These are phyloP conservation scores for Hippopotamus amphibius DNA, from an alignment of 2,113 vertebrate genomes.

Conservation along the genomic window DNA sequence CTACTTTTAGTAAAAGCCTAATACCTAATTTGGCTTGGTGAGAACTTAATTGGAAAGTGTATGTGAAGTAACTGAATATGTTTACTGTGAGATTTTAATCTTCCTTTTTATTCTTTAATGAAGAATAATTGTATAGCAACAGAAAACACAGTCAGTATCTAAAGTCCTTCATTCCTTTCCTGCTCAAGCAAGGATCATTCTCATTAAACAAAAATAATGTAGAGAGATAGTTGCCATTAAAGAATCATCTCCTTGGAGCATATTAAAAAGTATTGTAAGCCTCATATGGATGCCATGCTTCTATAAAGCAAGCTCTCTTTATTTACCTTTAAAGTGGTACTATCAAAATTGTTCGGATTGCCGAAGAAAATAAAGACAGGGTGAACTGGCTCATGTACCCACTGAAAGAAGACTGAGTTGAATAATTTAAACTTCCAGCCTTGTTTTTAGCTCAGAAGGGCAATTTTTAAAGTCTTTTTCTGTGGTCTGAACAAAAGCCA, in stretches of 20 bases:
- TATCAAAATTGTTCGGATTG: background rate
- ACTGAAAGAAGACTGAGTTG: background rate
- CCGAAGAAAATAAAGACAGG: background rate
- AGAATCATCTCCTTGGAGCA: background rate
- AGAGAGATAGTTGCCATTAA: slow-evolving; percentile 2
- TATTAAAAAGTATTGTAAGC: background rate
- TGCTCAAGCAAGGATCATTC: background rate
- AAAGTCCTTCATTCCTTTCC: background rate
- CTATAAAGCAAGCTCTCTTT: background rate
- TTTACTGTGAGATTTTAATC: background rate
- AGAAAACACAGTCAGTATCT: slow-evolving; percentile 8
- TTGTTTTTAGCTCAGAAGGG: background rate
- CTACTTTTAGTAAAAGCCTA: slow-evolving; percentile 25
- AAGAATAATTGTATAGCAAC: background rate
- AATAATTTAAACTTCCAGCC: background rate
- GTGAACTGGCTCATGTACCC: background rate
- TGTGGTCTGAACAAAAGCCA: background rate
- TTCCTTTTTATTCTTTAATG: slow-evolving; percentile 12
- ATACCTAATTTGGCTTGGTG: background rate
- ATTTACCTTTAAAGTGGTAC: background rate
- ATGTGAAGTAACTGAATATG: background rate
- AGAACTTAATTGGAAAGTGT: slow-evolving; percentile 24
- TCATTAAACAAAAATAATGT: background rate
- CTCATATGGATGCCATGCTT: background rate
- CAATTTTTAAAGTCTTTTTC: background rate